Conservation (phyloP, 1,140 invertebrate species). For the Euura lappo region DNA sequence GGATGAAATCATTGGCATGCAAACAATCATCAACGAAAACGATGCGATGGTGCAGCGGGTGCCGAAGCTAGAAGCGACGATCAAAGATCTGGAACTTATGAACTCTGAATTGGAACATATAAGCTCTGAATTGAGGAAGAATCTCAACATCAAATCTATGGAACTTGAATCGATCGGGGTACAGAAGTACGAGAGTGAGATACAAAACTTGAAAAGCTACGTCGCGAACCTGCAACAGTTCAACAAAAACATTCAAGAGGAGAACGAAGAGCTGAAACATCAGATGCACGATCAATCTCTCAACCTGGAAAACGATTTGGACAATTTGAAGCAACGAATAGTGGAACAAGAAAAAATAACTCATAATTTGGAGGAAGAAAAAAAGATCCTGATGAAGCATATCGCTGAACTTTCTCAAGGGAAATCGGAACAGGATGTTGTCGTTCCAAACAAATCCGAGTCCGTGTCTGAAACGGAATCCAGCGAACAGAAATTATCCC, state of each 20-base stretch:
- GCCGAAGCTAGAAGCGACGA: too few species aligned
- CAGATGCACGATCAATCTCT: background rate
- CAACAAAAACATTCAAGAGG: constrained; percentile 5
- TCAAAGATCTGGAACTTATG: background rate
- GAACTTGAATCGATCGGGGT: constrained; percentile 9
- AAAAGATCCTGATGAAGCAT: background rate
- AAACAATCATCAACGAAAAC: background rate
- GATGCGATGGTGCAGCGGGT: background rate
- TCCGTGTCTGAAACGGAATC: background rate
- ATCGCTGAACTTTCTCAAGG: background rate
- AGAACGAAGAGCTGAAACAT: constrained; percentile 22
- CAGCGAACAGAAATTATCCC: constrained; percentile 6
- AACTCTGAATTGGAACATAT: constrained; percentile 2
- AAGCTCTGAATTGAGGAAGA: background rate
- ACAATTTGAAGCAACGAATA: constrained; percentile 1
- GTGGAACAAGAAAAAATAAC: constrained; percentile 11
- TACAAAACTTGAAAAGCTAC: constrained; percentile 11
- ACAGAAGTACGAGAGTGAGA: background rate
- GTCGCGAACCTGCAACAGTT: constrained; percentile 7
- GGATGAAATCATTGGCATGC: background rate
- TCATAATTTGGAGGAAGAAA: background rate
- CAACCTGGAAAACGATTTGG: constrained; percentile 13
- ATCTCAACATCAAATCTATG: background rate
- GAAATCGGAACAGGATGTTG: background rate
- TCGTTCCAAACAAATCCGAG: background rate